These are phyloP conservation scores for Gryllus bimaculatus DNA, from an alignment of 1,140 invertebrate species.

Conservation along the genomic window DNA sequence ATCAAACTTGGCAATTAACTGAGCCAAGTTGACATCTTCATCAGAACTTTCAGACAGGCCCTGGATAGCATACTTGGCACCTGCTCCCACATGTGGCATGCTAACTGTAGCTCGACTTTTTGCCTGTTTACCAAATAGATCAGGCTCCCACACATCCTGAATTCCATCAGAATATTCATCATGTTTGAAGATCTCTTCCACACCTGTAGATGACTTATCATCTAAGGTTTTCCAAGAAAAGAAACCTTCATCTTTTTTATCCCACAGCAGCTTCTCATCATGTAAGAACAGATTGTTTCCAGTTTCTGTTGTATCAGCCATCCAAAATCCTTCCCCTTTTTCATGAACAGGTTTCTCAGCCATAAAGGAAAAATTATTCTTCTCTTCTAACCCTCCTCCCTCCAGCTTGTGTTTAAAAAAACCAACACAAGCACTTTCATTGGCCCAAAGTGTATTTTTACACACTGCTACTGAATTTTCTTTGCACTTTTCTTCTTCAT, in stretches of 20 bases:
- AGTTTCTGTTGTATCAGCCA: neutral
- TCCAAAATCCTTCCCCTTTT: neutral
- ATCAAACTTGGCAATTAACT: constrained; percentile 56
- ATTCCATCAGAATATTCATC: neutral
- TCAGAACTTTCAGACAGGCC: neutral
- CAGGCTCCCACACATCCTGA: neutral
- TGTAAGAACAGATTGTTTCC: constrained; percentile 19
- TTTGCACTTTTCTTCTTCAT: neutral
- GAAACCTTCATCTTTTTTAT: constrained; percentile 9
- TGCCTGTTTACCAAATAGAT: neutral
- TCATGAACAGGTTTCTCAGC: neutral
- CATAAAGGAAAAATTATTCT: neutral
- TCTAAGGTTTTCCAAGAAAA: constrained; percentile 16
- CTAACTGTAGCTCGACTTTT: neutral
- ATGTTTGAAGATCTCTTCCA: neutral
- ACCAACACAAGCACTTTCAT: neutral
- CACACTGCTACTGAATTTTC: neutral
- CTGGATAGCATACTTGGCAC: no score
- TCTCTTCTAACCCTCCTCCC: neutral
- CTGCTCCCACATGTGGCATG: neutral
- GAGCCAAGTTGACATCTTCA: constrained; percentile 34
- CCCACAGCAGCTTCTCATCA: neutral
- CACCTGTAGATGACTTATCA: neutral
- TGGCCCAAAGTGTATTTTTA: neutral
- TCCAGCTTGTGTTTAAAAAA: neutral